Conservation (phyloP, 2,113 vertebrate genomes). For the Turnix velox region DNA sequence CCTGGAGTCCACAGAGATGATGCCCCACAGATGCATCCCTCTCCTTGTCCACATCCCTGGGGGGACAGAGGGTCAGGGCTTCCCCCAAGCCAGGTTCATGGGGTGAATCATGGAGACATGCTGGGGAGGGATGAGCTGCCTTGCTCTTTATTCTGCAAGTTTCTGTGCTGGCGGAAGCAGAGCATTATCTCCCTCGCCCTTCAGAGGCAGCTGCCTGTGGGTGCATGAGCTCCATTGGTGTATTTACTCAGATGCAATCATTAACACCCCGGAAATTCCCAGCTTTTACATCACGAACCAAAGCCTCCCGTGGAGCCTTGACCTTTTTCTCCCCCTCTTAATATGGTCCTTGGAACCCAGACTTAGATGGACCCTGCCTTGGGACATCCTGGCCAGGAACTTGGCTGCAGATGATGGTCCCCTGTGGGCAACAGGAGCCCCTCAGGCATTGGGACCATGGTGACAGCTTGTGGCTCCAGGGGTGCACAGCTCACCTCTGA, state of each 20-base stretch:
- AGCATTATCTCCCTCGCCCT: constrained; percentile 39
- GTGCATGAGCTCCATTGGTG: neutral
- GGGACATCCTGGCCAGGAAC: neutral
- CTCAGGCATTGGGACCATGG: accelerated
- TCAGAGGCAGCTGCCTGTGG: constrained; percentile 38
- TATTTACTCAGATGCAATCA: constrained; percentile 20
- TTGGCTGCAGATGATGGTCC: accelerated
- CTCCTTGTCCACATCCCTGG: neutral
- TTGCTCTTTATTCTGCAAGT: neutral
- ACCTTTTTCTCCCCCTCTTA: neutral
- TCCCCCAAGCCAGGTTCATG: neutral
- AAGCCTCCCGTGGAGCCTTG: neutral
- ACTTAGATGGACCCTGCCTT: accelerated
- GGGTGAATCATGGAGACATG: neutral
- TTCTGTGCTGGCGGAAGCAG: neutral
- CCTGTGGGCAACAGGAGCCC: accelerated
- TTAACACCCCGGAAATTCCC: constrained; percentile 47
- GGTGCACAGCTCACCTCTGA: accelerated
- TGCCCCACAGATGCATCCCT: accelerated
- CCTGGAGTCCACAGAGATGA: neutral
- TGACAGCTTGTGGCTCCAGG: neutral
- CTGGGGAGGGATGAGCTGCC: neutral
- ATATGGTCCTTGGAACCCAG: neutral
- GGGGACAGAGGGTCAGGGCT: neutral
- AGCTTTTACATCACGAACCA: neutral